Evolutionary conservation across 2,113 vertebrate genomes (phyloP).

Genomic region (Calyptomena viridis): DNA sequence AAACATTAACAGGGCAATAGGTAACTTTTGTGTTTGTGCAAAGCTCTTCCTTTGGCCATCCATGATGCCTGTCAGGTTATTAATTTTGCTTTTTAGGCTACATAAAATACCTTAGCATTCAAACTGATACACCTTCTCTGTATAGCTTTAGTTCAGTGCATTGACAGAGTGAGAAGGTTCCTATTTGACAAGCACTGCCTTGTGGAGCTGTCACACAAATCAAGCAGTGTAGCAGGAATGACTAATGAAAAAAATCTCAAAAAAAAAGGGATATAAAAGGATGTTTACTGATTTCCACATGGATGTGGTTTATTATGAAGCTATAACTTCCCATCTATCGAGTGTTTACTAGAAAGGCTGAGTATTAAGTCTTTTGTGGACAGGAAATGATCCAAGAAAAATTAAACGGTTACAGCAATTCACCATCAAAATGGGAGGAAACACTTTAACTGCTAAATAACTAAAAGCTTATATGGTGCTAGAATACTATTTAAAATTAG

Average conservation of each 20-base stretch:
- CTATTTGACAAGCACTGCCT: not conserved
- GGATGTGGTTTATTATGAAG: constrained; percentile 27
- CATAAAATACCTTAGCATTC: not conserved
- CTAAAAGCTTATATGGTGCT: not conserved
- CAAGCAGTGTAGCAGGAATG: not conserved
- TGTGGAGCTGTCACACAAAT: not conserved
- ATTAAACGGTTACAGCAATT: constrained; percentile 49
- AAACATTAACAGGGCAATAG: not conserved
- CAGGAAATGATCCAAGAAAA: constrained; percentile 51
- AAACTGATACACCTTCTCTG: not conserved
- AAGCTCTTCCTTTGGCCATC: not conserved
- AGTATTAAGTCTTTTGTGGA: constrained; percentile 46
- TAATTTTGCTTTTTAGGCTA: not conserved
- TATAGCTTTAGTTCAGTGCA: not conserved
- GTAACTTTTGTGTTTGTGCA: not conserved
- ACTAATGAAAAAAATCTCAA: not conserved
- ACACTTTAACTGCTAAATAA: constrained; percentile 7
- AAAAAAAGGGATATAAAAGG: not conserved
- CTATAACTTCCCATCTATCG: constrained; percentile 53
- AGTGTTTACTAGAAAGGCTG: constrained; percentile 55
- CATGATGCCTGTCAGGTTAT: not conserved
- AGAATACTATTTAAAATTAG: not conserved
- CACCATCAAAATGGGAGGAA: constrained; percentile 25
- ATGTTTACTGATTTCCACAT: constrained; percentile 54
- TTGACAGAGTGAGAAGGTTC: not conserved